These are phyloP conservation scores for Petrocephalus sullivani DNA, from an alignment of 2,797 vertebrate species.

Conservation along the genomic window DNA sequence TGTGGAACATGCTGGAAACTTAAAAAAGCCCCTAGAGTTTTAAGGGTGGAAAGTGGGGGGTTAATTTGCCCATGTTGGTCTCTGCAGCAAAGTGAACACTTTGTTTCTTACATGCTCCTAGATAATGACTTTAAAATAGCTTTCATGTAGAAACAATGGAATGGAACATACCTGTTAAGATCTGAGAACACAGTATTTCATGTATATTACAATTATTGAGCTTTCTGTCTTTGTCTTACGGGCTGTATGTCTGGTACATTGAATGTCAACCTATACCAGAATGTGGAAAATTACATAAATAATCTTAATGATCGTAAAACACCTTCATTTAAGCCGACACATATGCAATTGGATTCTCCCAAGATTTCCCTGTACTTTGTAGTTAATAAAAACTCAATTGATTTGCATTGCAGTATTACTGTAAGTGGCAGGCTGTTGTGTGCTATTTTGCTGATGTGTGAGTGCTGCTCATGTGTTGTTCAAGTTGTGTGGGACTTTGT, in stretches of 20 bases:
- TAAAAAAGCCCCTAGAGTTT: conserved; percentile 47
- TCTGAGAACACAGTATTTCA: conserved; percentile 69
- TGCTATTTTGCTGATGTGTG: neutral
- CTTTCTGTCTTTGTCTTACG: conserved; percentile 75
- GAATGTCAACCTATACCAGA: conserved; percentile 69
- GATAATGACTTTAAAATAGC: conserved; percentile 87
- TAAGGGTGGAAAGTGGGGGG: conserved; percentile 29
- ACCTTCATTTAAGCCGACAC: neutral
- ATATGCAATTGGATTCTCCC: neutral
- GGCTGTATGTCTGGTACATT: conserved; percentile 58
- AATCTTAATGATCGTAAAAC: neutral
- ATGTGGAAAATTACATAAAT: conserved; percentile 62
- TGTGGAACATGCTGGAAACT: conserved; percentile 54
- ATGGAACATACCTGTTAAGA: conserved; percentile 65
- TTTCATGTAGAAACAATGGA: conserved; percentile 62
- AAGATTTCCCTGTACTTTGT: neutral
- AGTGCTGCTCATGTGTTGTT: neutral
- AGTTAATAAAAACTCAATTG: neutral
- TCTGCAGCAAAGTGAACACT: conserved; percentile 68
- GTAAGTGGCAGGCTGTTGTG: neutral
- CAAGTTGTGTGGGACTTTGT: neutral
- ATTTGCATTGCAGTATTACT: neutral
- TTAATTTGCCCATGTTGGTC: conserved; percentile 75
- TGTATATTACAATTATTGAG: conserved; percentile 78
- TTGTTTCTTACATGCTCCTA: conserved; percentile 64